Conservation (phyloP, 2,113 vertebrate species). For the Meriones unguiculatus region DNA sequence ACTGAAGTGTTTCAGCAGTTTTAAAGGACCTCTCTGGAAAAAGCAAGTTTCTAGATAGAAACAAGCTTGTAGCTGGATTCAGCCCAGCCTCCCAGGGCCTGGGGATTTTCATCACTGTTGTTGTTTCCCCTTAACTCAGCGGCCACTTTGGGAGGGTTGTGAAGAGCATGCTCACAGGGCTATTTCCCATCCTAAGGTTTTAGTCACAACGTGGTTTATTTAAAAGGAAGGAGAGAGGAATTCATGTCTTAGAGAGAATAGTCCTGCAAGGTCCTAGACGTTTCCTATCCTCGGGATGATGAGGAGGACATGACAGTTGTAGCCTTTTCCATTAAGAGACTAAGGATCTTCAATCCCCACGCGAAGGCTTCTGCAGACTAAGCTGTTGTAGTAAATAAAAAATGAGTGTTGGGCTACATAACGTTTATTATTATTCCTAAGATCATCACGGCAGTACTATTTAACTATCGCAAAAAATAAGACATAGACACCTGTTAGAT, state of each 20-base stretch:
- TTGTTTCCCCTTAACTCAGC: constrained; percentile 26
- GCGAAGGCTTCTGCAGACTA: constrained; percentile 44
- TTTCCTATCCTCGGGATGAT: constrained; percentile 29
- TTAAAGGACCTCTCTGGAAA: constrained; percentile 46
- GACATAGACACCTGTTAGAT: too few relatives aligned
- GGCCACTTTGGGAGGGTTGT: constrained; percentile 20
- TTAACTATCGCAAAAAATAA: too few relatives aligned
- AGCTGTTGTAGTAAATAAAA: background rate
- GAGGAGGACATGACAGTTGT: constrained; percentile 28
- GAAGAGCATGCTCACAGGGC: constrained; percentile 50
- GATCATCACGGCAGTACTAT: too few relatives aligned
- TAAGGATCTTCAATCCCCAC: constrained; percentile 48
- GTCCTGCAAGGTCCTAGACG: background rate
- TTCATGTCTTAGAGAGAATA: constrained; percentile 20
- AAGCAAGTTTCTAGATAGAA: constrained; percentile 32
- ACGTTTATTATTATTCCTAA: too few relatives aligned
- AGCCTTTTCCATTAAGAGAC: background rate
- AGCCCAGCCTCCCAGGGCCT: constrained; percentile 6
- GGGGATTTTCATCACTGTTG: constrained; percentile 46
- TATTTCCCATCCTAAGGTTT: constrained; percentile 56
- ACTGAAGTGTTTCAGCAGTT: background rate
- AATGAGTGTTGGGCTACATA: too few relatives aligned
- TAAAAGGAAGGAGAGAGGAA: background rate
- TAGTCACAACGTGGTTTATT: constrained; percentile 51
- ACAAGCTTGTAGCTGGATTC: constrained; percentile 48